A percentile compares a stretch with the other conserved stretches of the same genome.
These are phyloP conservation scores for Biston betularia DNA, from an alignment of 2,888 invertebrate genomes.

Conservation along the genomic window DNA sequence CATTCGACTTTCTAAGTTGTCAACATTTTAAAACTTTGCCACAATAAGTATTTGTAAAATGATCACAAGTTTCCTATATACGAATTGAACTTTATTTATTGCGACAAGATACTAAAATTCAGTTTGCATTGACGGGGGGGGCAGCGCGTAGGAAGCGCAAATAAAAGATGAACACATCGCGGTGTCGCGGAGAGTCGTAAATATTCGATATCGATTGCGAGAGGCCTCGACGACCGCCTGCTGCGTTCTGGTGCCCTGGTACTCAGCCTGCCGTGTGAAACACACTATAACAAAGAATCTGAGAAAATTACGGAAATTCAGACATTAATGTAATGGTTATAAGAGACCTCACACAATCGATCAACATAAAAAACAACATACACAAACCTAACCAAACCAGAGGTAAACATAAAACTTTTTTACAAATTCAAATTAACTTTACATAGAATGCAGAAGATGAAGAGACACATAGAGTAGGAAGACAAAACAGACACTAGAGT, in stretches of 20 bases:
- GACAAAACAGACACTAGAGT: too few species aligned
- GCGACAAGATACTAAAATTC: slow-evolving; percentile 16
- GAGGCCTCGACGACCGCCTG: slow-evolving; percentile 68
- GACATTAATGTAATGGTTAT: too few species aligned
- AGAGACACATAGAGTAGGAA: too few species aligned
- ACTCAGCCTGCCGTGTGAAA: slow-evolving; percentile 16
- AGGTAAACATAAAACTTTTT: too few species aligned
- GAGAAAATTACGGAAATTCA: neutral
- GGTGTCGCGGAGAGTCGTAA: slow-evolving; percentile 53
- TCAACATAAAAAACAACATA: too few species aligned
- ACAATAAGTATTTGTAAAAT: neutral
- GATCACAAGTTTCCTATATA: neutral
- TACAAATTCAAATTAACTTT: too few species aligned
- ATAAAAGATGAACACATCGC: slow-evolving; percentile 66
- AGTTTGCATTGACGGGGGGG: slow-evolving; percentile 11
- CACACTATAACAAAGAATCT: neutral
- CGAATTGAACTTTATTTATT: slow-evolving; percentile 1
- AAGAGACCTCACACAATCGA: too few species aligned
- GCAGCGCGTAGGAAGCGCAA: slow-evolving; percentile 48
- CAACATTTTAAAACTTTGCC: slow-evolving; percentile 3
- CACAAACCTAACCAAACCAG: too few species aligned
- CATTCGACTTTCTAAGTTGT: slow-evolving; percentile 10
- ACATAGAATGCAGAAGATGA: too few species aligned
- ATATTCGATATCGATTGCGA: slow-evolving; percentile 75
- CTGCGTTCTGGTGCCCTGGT: slow-evolving; percentile 57